Base-by-base conservation (phyloP, 2,888 invertebrate genomes). In the Loripinus fragilis region DNA sequence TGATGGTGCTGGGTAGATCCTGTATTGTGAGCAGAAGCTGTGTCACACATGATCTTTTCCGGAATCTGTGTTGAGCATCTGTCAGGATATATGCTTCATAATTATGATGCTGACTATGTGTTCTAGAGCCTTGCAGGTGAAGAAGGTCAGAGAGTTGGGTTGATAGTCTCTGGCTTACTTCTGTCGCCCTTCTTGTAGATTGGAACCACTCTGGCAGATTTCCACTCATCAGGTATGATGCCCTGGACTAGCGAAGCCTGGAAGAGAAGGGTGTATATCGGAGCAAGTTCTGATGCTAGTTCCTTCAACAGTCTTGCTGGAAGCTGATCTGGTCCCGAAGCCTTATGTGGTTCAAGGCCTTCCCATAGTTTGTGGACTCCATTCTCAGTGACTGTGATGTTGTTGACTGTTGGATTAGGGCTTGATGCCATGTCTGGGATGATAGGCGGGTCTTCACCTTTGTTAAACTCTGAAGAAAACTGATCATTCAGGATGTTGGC, bases 41-140 rank as follows among this genome's bases (percentile, higher is more conserved):
- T 25, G 52, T 52, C 28, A 25, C 52, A 12, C 55, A 45, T 0
- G 68, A 67, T 17, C 73, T 45, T 3, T 50, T 50, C 5, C 66
- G 35, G 25, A 73, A 73, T 2, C 66, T 66, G 66, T 73, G 73
- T 10, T 73, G 64, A 10, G 15, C 52, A 42, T 48, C 65, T 25
- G 65, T 65, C n/a, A 65, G 35, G 65, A 33, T 65, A 30, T 65
- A 35, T 5, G 35, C 38, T n/a, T 65, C 41, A n/a, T 35, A 41
- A 41, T 65, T 33, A 23, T 10, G 7, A 35, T 35, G 41, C n/a
- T 3, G 2, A 65, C 65, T n/a, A 55, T 25, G 25, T 55, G 55
- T 15, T 55, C 55, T 3, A 55, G 55, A 25, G 28, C 23, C 55
- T 55, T 55, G 55, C 55, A 55, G 55, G 55, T 28, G 25, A 55